A percentile compares a stretch with the other conserved stretches of the same genome.
These are phyloP conservation scores for Harlomillsia oculata DNA, from an alignment of 1,140 invertebrate species.

Conservation along the genomic window DNA sequence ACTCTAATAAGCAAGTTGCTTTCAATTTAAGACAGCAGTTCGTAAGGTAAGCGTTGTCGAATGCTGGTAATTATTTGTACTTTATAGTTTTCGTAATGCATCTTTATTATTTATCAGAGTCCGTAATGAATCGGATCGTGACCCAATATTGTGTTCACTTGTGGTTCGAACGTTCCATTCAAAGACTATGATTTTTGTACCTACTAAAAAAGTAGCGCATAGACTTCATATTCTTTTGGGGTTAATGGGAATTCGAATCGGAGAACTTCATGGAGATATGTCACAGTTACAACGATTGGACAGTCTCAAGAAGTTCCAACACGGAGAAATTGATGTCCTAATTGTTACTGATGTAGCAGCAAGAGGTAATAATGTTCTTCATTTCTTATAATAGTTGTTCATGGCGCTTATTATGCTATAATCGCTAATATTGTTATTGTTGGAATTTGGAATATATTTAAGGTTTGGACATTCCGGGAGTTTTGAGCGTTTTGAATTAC, in stretches of 20 bases:
- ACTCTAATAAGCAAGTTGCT: slow-evolving; percentile 91
- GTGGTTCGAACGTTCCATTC: slow-evolving; percentile 88
- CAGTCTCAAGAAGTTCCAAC: slow-evolving; percentile 77
- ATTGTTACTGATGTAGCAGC: slow-evolving; percentile 95
- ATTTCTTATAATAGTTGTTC: not conserved
- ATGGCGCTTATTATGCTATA: not conserved
- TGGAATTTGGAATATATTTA: not conserved
- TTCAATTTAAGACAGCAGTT: slow-evolving; percentile 94
- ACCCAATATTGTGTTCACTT: slow-evolving; percentile 79
- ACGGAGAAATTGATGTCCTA: slow-evolving; percentile 78
- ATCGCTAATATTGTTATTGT: not conserved
- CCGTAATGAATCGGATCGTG: slow-evolving; percentile 74
- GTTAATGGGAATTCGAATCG: slow-evolving; percentile 71
- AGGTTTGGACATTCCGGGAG: slow-evolving; percentile 85
- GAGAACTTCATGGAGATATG: slow-evolving; percentile 90
- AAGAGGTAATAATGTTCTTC: slow-evolving; percentile 50
- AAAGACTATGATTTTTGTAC: slow-evolving; percentile 87
- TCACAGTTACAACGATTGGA: slow-evolving; percentile 85
- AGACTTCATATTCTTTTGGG: slow-evolving; percentile 81
- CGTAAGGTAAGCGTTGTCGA: slow-evolving; percentile 56
- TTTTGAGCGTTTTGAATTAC: slow-evolving; percentile 92
- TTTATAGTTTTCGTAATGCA: too few relatives aligned
- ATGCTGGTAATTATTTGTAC: too few relatives aligned
- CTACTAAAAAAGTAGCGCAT: slow-evolving; percentile 90
- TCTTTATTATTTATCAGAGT: slow-evolving; percentile 45